A percentile compares a stretch with the other conserved stretches of the same genome.
phyloP scores from a whole-genome alignment of 2,888 invertebrate genomes.

The Drosophila merina region DNA sequence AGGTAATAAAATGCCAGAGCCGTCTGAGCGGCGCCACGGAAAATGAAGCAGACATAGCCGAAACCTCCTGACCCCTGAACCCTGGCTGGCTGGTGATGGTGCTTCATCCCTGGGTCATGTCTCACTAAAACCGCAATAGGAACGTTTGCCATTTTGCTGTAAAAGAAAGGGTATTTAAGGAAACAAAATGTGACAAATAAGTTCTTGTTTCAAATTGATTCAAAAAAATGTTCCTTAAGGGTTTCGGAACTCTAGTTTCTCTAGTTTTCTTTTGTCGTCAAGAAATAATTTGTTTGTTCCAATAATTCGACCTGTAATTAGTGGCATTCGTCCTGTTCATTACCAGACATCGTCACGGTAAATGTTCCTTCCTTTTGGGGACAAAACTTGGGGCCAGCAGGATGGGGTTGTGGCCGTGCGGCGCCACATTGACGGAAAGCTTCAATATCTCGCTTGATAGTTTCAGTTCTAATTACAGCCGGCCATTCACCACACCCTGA shows the following conservation, averaged over 20 bases:
- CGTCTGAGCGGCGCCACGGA: constrained; percentile 78
- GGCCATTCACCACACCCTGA: constrained; percentile 47
- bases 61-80: constrained; percentile 12
- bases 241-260: no score
- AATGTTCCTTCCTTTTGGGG: not conserved
- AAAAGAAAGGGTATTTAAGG: not conserved
- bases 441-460: constrained; percentile 19
- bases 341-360: constrained; percentile 8
- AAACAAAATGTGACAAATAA: not conserved
- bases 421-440: constrained; percentile 60
- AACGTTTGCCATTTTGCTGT: not conserved
- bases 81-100: constrained; percentile 3
- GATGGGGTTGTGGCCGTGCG: constrained; percentile 37
- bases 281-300: not conserved
- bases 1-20: constrained; percentile 76
- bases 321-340: not conserved
- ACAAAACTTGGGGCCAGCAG: not conserved
- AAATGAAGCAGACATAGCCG: constrained; percentile 64
- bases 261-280: not conserved
- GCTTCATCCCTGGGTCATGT: not conserved
- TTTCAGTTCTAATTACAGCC: constrained; percentile 63
- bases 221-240: not conserved
- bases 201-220: not conserved
- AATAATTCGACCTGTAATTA: not conserved
- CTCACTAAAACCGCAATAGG: not conserved